These are phyloP conservation scores for Mystacornis crossleyi DNA, from an alignment of 2,113 vertebrate species.

Conservation along the genomic window DNA sequence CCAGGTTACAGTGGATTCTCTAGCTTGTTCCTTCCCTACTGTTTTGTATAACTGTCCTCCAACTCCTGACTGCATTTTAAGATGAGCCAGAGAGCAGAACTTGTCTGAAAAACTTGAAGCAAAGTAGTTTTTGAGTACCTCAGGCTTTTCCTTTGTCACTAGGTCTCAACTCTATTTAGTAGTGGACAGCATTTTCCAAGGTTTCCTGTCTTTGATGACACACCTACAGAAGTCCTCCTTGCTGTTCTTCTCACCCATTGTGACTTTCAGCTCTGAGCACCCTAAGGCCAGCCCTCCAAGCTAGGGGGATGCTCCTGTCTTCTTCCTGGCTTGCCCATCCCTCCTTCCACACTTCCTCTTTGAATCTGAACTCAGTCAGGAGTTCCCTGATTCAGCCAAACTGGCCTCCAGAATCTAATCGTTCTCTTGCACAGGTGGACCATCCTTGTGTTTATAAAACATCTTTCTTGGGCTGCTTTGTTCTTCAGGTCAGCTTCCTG, in stretches of 20 bases:
- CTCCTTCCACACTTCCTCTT: background rate
- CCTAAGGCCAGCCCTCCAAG: background rate
- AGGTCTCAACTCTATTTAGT: background rate
- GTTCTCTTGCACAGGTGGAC: background rate
- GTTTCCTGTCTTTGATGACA: background rate
- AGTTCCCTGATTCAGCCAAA: background rate
- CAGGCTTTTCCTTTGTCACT: background rate
- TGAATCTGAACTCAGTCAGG: background rate
- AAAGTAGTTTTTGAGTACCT: background rate
- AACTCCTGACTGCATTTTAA: background rate
- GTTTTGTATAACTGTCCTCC: background rate
- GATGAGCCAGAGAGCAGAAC: background rate
- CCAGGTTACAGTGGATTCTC: background rate
- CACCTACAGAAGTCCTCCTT: background rate
- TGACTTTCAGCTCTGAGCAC: background rate
- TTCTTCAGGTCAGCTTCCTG: background rate
- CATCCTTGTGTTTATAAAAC: background rate
- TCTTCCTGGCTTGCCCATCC: background rate
- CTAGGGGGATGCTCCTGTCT: background rate
- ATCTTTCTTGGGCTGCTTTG: background rate
- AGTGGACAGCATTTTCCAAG: background rate
- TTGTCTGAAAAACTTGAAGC: background rate
- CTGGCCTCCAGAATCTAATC: background rate
- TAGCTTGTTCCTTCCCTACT: background rate
- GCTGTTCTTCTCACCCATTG: background rate